Evolutionary conservation across 2,797 vertebrate species (phyloP), one percentile per base, ranked within the genome.

Genomic region (Sebastes itinus): DNA sequence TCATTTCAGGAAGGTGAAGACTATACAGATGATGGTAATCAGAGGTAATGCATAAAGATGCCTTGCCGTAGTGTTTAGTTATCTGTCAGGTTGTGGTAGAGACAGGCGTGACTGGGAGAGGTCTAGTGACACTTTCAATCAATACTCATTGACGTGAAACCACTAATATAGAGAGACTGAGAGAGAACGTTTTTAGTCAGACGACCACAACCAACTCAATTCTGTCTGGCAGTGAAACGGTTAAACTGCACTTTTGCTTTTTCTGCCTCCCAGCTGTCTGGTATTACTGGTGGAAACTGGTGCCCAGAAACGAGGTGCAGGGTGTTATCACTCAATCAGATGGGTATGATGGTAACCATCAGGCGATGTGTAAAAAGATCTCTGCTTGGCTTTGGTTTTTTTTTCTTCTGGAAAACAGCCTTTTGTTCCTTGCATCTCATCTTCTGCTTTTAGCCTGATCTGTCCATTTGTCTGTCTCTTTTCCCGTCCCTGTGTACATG

Each of bases 191-290:
- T 94, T 94, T 95, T 92, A 95, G 92, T 96, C 94, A 94, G 75
- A 72, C 75, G 55, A 95, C 95, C 94, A 92, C 95, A 95, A 89
- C 67, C 90, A 55, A 92, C 92, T 95, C 94, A 95, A 87, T 88
- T 93, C 94, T 88, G 74, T 75, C 90, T 61, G 77, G 95, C 92
- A 94, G 80, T 87, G 92, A 95, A 96, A 95, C 95, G 94, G 95
- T 96, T 96, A 95, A 95, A 95, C 92, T 92, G 94, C 90, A 93
- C 92, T 93, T 91, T 92, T 91, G 81, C 78, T 92, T 92, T 91
- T 91, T 72, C 65, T 87, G 35, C 82, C 84, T 87, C 86, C 87
- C 89, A 92, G 87, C 87, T 92, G 91, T 89, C 85, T 90, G 84
- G 85, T 91, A 78, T 87, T 87, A 92, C 90, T 71, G 81, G 77